Conservation (phyloP, 2,888 invertebrate species). For the Sphaerophoria rueppellii region DNA sequence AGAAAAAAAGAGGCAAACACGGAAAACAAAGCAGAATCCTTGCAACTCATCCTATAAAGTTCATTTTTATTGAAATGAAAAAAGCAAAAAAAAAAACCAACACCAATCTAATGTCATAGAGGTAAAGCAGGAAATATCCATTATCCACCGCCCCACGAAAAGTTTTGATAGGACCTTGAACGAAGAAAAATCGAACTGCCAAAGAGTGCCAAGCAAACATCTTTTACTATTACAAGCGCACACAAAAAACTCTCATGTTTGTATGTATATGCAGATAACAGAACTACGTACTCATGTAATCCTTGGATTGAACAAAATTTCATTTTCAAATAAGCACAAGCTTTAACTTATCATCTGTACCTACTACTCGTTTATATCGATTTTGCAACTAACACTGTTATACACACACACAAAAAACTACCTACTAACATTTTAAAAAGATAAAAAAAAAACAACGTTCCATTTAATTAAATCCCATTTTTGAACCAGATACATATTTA, state of each 20-base stretch:
- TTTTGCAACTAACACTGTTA: slow-evolving; percentile 56
- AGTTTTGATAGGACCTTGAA: slow-evolving; percentile 69
- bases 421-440: neutral
- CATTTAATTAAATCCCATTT: slow-evolving; percentile 29
- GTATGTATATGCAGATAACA: neutral
- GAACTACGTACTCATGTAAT: slow-evolving; percentile 59
- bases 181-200: slow-evolving; percentile 66
- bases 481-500: slow-evolving; percentile 42
- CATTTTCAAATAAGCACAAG: slow-evolving; percentile 34
- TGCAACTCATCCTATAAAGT: slow-evolving; percentile 59
- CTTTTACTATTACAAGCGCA: slow-evolving; percentile 28
- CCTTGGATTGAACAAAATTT: slow-evolving; percentile 46
- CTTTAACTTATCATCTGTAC: slow-evolving; percentile 55
- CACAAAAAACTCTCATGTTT: neutral
- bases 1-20: neutral
- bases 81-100: neutral
- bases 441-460: neutral
- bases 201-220: slow-evolving; percentile 65
- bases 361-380: slow-evolving; percentile 45
- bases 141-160: slow-evolving; percentile 29
- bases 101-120: slow-evolving; percentile 1
- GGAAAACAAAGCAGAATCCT: slow-evolving; percentile 31
- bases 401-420: slow-evolving; percentile 33
- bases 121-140: slow-evolving; percentile 12
- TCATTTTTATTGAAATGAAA: slow-evolving; percentile 10